Conservation (phyloP, 2,797 vertebrate species). For the Otolemur crassicaudatus region DNA sequence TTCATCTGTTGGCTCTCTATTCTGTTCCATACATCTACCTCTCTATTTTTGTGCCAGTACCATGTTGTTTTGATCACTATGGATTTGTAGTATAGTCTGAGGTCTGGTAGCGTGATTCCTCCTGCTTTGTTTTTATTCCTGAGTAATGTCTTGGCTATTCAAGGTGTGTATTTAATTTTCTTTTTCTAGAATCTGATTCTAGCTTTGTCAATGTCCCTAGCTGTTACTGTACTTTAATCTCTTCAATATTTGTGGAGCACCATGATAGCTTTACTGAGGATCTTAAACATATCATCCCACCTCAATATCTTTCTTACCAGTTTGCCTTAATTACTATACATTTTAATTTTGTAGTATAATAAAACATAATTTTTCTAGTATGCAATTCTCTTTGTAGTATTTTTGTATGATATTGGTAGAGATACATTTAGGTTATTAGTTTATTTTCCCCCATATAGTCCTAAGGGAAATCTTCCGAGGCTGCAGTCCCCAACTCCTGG, state of each 20-base stretch:
- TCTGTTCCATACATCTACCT: too few relatives aligned
- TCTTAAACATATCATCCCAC: neutral
- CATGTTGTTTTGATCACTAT: too few relatives aligned
- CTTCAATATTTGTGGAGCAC: neutral
- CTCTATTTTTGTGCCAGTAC: too few relatives aligned
- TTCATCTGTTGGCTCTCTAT: too few relatives aligned
- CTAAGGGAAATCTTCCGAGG: neutral
- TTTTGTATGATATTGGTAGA: neutral
- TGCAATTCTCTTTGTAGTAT: slow-evolving; percentile 14
- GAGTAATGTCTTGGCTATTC: too few relatives aligned
- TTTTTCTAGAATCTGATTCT: neutral
- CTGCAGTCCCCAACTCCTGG: neutral
- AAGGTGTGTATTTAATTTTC: neutral
- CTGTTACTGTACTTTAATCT: neutral
- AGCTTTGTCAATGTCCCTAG: neutral
- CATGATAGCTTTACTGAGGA: neutral
- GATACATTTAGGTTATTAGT: slow-evolving; percentile 23
- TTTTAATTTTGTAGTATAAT: slow-evolving; percentile 45
- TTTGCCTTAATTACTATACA: neutral
- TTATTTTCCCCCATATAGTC: neutral
- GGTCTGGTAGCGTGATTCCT: too few relatives aligned
- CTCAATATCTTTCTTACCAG: neutral
- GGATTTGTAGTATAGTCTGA: too few relatives aligned
- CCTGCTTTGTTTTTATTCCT: too few relatives aligned
- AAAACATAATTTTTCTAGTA: neutral